Base-by-base conservation (phyloP, 2,888 invertebrate genomes). In the Fragum sueziense region DNA sequence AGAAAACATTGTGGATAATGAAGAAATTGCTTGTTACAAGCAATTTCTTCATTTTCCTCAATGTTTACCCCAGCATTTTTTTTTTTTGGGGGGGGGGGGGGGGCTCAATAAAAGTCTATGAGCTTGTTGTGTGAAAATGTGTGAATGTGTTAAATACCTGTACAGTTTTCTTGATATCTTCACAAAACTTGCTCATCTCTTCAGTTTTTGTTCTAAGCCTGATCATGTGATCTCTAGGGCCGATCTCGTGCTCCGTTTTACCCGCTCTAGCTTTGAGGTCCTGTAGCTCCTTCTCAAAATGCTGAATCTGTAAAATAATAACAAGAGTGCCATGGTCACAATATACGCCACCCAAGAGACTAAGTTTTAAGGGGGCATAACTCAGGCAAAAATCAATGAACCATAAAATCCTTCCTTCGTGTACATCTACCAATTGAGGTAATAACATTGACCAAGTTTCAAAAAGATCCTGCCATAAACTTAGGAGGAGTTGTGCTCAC, bases 281-380 rank as follows among this genome's bases (percentile, higher is more conserved):
- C 80, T 94, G 94, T 29, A 96, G 88, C 88, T 96, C 96, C 83
- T 94, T 93, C 88, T 96, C 95, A 88, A 97, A 96, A 77, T 90
- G 89, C 17, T 80, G 81, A 27, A 91, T 88, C 90, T 90, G 80
- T 20, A 83, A 79, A 51, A 70, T 31, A 78, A 9, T 14, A 37
- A 37, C 14, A 9, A 37, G 37, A 9, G 37, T n/a, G n/a, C n/a
- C n/a, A n/a, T n/a, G n/a, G n/a, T n/a, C n/a, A n/a, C n/a, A n/a
- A n/a, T n/a, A n/a, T n/a, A n/a, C n/a, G n/a, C n/a, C n/a, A n/a
- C n/a, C n/a, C n/a, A n/a, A n/a, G n/a, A n/a, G n/a, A n/a, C n/a
- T n/a, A n/a, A n/a, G n/a, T n/a, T n/a, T n/a, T n/a, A n/a, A n/a
- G n/a, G n/a, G n/a, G n/a, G n/a, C n/a, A n/a, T n/a, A n/a, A n/a